Base-by-base conservation (phyloP, 2,888 invertebrate genomes). In the Teleiodes luculella region DNA sequence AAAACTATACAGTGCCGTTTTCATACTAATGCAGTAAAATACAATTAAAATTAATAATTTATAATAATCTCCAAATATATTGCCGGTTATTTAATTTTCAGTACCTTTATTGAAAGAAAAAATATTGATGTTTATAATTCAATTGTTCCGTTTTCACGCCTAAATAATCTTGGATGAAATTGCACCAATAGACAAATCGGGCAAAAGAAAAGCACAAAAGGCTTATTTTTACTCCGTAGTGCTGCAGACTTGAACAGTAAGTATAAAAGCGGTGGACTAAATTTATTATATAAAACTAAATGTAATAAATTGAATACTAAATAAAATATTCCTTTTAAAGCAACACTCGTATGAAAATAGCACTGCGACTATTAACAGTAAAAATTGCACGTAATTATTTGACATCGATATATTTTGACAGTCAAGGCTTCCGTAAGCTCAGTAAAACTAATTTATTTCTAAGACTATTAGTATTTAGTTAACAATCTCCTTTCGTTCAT, bases 331-430 rank as follows among this genome's bases (percentile, higher is more conserved):
- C n/a, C n/a, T 39, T 33, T 33, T 33, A 24, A 6, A 24, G 24
- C 6, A 24, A 24, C 16, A 28, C 43, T 43, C 65, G 58, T 60
- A 56, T 56, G 45, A 51, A 50, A 46, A 13, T 46, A 31, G 24
- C 36, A 24, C 53, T 52, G 52, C 46, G 51, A 48, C 57, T 61
- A 61, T 66, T 67, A 75, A 68, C 65, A 70, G 68, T 65, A 67
- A 72, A 68, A 75, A 72, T 73, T 74, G 70, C 70, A 76, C 67
- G 31, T 31, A 70, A 57, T 58, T 65, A 60, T 71, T 66, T 70
- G 63, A 69, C 66, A 70, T 64, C 60, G 54, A 66, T 70, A 67
- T 57, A 43, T 24, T 7, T n/a, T 51, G 59, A 62, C 60, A 60
- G 41, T 35, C 54, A 49, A 51, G 51, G 46, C 50, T 55, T 55